These are phyloP conservation scores for Cosmorhoe ocellata DNA, from an alignment of 2,888 invertebrate species.

Conservation along the genomic window DNA sequence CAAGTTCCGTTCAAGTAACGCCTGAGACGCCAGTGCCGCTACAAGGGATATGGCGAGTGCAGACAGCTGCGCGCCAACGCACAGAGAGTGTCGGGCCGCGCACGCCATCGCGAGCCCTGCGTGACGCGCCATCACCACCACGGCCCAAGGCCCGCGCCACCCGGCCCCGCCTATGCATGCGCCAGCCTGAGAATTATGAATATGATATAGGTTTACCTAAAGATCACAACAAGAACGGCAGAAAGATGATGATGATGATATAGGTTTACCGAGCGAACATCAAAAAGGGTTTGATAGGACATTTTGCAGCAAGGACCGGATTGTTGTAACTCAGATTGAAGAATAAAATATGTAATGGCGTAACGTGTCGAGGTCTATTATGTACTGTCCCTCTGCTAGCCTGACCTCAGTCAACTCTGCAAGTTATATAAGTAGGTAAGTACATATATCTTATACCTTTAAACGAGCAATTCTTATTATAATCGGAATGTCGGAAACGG, in stretches of 20 bases:
- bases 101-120: constrained; percentile 85
- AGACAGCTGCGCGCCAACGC: constrained; percentile 75
- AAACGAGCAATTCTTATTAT: too few relatives aligned
- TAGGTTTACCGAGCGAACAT: too few relatives aligned
- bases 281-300: too few relatives aligned
- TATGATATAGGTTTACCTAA: not conserved
- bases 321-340: too few relatives aligned
- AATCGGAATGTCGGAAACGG: too few relatives aligned
- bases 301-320: too few relatives aligned
- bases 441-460: too few relatives aligned
- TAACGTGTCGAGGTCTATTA: too few relatives aligned
- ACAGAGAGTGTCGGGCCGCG: constrained; percentile 84
- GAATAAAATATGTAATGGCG: too few relatives aligned
- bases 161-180: constrained; percentile 74
- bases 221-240: constrained; percentile 10
- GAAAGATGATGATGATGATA: not conserved
- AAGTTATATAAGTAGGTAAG: too few relatives aligned
- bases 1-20: constrained; percentile 56
- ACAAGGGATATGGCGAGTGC: constrained; percentile 69
- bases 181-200: constrained; percentile 48
- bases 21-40: constrained; percentile 63
- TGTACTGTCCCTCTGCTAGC: too few relatives aligned
- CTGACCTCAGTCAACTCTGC: too few relatives aligned
- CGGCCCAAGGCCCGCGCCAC: constrained; percentile 83
- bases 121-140: constrained; percentile 68